A percentile compares a stretch with the other conserved stretches of the same genome.
Conservation (phyloP, 2,113 vertebrate species). For the Bos taurus region ARS-UCD2.0 NC_037343.1:77321501-77322000, state of each 20-base stretch:
- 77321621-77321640: not conserved
- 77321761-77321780: not conserved
- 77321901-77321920: not conserved
- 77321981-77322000: not conserved
- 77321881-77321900: not conserved
- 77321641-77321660: not conserved
- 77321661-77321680: not conserved
- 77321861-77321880: not conserved
- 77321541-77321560: not conserved
- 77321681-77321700: not conserved
- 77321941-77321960: not conserved
- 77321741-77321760: not conserved
- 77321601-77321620: not conserved
- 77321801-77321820: not conserved
- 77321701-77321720: rapidly evolving
- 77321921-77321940: not conserved
- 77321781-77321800: not conserved
- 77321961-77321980: not conserved
- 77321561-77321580: not conserved
- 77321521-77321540: not conserved
- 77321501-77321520: not conserved
- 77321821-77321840: not conserved
- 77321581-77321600: not conserved
- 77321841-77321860: not conserved
- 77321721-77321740: rapidly evolving